These are phyloP conservation scores for Ctenicera cuprea DNA, from an alignment of 2,888 invertebrate genomes.

Conservation along the genomic window DNA sequence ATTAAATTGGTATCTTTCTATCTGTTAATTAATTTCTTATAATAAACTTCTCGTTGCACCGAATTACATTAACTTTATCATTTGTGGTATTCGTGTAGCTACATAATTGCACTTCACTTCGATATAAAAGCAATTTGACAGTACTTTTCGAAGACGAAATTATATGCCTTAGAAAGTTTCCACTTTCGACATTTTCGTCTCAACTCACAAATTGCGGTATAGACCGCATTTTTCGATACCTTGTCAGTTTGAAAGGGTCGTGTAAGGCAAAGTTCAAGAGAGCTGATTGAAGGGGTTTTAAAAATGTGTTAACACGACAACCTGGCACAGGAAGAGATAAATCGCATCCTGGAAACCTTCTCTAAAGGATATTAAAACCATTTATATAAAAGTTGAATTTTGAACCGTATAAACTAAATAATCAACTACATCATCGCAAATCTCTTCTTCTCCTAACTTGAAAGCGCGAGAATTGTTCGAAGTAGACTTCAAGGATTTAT, in stretches of 20 bases:
- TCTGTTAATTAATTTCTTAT: too few relatives aligned
- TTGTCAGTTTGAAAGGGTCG: slow-evolving; percentile 21
- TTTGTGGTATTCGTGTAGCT: background rate
- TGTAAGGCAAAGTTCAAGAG: slow-evolving; percentile 27
- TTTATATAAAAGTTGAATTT: background rate
- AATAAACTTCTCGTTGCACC: background rate
- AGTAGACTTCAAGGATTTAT: slow-evolving; percentile 29
- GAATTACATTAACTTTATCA: background rate
- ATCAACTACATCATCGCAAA: slow-evolving; percentile 1
- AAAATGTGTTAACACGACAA: slow-evolving; percentile 13
- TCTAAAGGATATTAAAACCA: background rate
- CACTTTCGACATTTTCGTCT: slow-evolving; percentile 15
- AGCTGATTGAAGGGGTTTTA: slow-evolving; percentile 9
- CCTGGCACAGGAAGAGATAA: background rate
- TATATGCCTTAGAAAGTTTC: background rate
- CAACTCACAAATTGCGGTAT: slow-evolving; percentile 17
- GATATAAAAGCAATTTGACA: slow-evolving; percentile 18
- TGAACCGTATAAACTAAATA: background rate
- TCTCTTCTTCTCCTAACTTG: background rate
- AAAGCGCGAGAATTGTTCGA: slow-evolving; percentile 2
- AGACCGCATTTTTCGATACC: slow-evolving; percentile 27
- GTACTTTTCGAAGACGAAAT: slow-evolving; percentile 8
- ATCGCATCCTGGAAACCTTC: background rate
- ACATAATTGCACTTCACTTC: background rate
- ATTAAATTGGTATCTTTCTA: too few relatives aligned